Base-by-base conservation (phyloP, 1,140 invertebrate species). In the Drosophila simulans region DNA sequence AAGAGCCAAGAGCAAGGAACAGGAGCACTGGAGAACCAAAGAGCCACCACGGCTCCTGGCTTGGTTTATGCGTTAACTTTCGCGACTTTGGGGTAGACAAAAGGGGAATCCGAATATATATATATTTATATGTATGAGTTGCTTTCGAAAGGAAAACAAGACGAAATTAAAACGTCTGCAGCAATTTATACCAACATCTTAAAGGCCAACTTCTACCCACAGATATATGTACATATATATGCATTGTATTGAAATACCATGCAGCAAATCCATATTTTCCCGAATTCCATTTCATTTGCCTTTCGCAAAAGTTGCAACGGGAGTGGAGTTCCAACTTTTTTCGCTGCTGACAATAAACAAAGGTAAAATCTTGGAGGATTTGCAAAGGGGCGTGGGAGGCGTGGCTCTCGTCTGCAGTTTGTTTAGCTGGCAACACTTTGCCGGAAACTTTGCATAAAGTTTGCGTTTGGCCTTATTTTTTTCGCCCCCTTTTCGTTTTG, bases 341-440 rank as follows among this genome's bases (percentile, higher is more conserved):
- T 56, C 40, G 56, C 42, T 46, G 74, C 75, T 76, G 83, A 86
- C 78, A 86, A 88, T 86, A 88, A 88, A 81, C 83, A 82, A 76
- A 82, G 52, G 60, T 25, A 35, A 57, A 79, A 51, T 74, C 49
- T 59, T 69, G 17, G 60, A 11, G 20, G 35, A 64, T 39, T 62
- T 62, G 45, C 27, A 34, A 43, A 25, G 48, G 48, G 52, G 69
- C 57, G 46, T 64, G 45, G 31, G n/a, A 48, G 22, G 69, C 43
- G 57, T 52, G 75, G 25, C 39, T 15, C 40, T 48, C 53, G 70
- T 45, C 57, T 75, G 63, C 48, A 79, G 80, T 84, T 86, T 88
- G 82, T 88, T 86, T 88, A 88, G 79, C 70, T 73, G 72, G 82
- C 83, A 88, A 88, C 83, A 88, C 83, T 86, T 86, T 86, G 82